Base-by-base conservation (phyloP, 2,797 vertebrate species). In the Nyctibius grandis region DNA sequence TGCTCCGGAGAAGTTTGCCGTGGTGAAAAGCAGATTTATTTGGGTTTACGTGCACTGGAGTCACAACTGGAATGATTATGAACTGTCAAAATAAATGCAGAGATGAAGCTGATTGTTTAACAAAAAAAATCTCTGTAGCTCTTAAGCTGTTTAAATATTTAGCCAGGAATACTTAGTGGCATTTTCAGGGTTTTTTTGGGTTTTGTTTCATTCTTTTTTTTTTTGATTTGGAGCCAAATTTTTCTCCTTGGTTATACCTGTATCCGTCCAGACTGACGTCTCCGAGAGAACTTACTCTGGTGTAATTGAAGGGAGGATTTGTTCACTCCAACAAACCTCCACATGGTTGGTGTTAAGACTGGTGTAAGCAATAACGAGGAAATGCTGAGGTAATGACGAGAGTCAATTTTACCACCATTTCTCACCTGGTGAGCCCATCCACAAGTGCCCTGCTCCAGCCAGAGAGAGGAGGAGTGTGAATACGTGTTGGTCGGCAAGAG, bases 81-180 rank as follows among this genome's bases (percentile, higher is more conserved):
- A 88, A 38, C 84, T 96, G 88, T 96, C 91, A 93, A 82, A 95
- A 94, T 95, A 95, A 86, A 88, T 77, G 90, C 4, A 19, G 73
- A 93, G 82, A 89, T 78, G 89, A 89, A 93, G 47, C 63, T 68
- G 94, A 89, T 91, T 93, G 77, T 93, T 91, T 45, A 90, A 76
- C 51, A 67, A 21, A 53, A 53, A 57, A 79, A 70, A 70, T 29
- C 61, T 42, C 17, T 74, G 70, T 59, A 17, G 81, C 74, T 96
- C 74, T 92, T 63, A 65, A 78, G 72, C 87, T 86, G 70, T 85
- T 96, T 57, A 34, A 78, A 78, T 92, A 78, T 72, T 88, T 77
- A 88, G 67, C 44, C 40, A 16, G 82, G 40, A 79, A 64, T 80
- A 50, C n/a, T 87, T 56, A 34, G 75, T 53, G 56, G 36, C 7